Percentiles rank a stretch among this genome's conserved stretches.
phyloP scores from a whole-genome alignment of 2,888 invertebrate species.

The Plebejus argus region DNA sequence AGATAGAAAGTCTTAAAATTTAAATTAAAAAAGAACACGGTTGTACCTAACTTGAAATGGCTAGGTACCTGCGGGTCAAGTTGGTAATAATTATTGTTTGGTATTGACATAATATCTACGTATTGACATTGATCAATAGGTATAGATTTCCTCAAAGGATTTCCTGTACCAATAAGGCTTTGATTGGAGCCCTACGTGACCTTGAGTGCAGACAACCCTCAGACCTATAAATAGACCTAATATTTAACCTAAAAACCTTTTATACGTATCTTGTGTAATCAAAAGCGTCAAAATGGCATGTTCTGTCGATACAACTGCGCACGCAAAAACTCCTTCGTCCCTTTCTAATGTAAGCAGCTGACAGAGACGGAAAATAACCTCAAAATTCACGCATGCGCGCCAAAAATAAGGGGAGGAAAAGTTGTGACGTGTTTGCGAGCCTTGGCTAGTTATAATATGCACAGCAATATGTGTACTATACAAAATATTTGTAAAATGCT shows the following conservation, averaged over 20 bases:
- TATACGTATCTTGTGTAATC: constrained; percentile 31
- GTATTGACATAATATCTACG: neutral
- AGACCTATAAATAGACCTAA: constrained; percentile 16
- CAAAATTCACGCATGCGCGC: constrained; percentile 65
- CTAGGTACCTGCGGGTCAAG: too few species aligned
- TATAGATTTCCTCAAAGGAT: neutral
- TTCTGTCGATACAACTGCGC: constrained; percentile 76
- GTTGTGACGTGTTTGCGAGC: constrained; percentile 39
- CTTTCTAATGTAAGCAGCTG: constrained; percentile 47
- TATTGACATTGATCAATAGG: neutral
- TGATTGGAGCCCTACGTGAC: neutral
- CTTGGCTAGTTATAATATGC: constrained; percentile 39
- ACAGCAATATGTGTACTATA: constrained; percentile 36
- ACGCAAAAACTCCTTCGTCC: constrained; percentile 55
- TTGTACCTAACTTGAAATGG: too few species aligned
- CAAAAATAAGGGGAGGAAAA: constrained; percentile 43
- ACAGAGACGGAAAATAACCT: constrained; percentile 64
- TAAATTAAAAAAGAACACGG: too few species aligned
- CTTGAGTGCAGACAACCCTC: constrained; percentile 7
- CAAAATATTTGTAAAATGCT: constrained; percentile 28
- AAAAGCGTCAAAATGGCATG: constrained; percentile 28
- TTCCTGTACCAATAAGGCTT: constrained; percentile 6
- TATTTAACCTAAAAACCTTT: constrained; percentile 21
- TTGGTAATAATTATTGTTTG: too few species aligned
- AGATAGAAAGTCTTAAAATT: too few species aligned